A percentile compares a stretch with the other conserved stretches of the same genome.
These are phyloP conservation scores for Dasyornis broadbenti DNA, from an alignment of 2,113 vertebrate species.

Conservation along the genomic window DNA sequence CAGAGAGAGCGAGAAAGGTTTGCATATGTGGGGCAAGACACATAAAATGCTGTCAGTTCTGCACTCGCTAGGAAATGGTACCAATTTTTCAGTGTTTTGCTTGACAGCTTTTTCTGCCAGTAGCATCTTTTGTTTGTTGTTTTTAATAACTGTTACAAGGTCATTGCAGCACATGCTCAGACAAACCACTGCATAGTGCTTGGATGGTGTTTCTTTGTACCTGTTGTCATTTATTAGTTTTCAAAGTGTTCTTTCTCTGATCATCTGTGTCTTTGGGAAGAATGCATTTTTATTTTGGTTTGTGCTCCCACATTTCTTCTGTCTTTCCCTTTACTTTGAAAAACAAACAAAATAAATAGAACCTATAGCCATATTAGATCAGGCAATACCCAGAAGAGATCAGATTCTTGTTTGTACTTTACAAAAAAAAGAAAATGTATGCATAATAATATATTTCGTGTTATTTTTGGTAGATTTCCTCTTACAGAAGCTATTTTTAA, in stretches of 20 bases:
- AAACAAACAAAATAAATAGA: constrained; percentile 41
- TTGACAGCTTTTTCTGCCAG: constrained; percentile 63
- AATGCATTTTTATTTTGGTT: background rate
- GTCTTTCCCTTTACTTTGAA: constrained; percentile 45
- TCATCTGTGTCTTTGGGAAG: constrained; percentile 42
- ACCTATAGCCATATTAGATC: constrained; percentile 64
- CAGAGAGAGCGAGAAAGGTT: background rate
- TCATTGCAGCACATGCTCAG: constrained; percentile 35
- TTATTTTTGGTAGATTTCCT: constrained; percentile 70
- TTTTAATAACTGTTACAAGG: constrained; percentile 49
- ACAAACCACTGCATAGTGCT: constrained; percentile 51
- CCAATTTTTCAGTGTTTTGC: constrained; percentile 54
- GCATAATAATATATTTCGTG: constrained; percentile 61
- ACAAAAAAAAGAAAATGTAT: constrained; percentile 15
- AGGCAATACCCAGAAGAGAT: constrained; percentile 65
- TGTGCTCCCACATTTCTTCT: background rate
- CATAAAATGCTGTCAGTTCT: background rate
- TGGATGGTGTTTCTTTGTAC: constrained; percentile 53
- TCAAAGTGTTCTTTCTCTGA: constrained; percentile 43
- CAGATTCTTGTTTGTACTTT: constrained; percentile 66
- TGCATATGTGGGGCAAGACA: background rate
- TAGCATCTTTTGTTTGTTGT: constrained; percentile 37
- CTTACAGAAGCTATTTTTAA: constrained; percentile 67
- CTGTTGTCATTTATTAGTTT: constrained; percentile 46
- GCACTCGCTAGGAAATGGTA: constrained; percentile 52